Evolutionary conservation across 2,113 vertebrate species (phyloP).

Genomic region (Indri indri): DNA sequence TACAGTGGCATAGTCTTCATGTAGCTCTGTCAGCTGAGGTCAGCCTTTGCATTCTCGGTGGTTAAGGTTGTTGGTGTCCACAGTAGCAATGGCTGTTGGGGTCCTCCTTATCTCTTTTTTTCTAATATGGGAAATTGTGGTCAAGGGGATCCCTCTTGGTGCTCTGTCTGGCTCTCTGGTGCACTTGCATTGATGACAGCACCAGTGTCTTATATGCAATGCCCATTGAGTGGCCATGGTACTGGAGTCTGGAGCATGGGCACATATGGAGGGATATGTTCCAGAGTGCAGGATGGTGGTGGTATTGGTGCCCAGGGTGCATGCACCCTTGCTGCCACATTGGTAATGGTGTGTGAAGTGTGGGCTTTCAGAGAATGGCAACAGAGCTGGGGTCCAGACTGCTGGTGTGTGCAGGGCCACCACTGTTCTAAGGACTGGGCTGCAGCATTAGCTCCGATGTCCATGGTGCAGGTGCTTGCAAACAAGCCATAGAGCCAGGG

Average conservation of each 20-base stretch:
- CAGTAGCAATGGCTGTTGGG: not conserved
- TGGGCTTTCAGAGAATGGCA: not conserved
- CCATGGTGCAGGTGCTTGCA: not conserved
- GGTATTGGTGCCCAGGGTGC: not conserved
- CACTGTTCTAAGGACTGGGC: not conserved
- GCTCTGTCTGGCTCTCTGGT: not conserved
- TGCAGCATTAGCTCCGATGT: not conserved
- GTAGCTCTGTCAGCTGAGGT: not conserved
- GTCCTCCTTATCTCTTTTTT: not conserved
- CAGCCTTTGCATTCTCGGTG: not conserved
- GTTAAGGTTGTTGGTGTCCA: not conserved
- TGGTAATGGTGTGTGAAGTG: not conserved
- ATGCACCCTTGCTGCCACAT: not conserved
- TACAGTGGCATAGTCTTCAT: not conserved
- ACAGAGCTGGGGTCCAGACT: not conserved
- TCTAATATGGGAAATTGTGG: not conserved
- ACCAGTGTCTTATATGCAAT: not conserved
- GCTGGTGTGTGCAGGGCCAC: not conserved
- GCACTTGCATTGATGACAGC: not conserved
- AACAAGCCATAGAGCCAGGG: not conserved
- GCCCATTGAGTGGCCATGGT: not conserved
- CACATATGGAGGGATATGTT: not conserved
- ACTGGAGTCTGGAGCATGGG: not conserved
- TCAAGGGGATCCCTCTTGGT: not conserved
- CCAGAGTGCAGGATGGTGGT: too few relatives aligned